Evolutionary conservation across 1,140 invertebrate genomes (phyloP), one percentile per base, ranked within the genome.

Genomic region (Caenorhabditis inopinata): DNA sequence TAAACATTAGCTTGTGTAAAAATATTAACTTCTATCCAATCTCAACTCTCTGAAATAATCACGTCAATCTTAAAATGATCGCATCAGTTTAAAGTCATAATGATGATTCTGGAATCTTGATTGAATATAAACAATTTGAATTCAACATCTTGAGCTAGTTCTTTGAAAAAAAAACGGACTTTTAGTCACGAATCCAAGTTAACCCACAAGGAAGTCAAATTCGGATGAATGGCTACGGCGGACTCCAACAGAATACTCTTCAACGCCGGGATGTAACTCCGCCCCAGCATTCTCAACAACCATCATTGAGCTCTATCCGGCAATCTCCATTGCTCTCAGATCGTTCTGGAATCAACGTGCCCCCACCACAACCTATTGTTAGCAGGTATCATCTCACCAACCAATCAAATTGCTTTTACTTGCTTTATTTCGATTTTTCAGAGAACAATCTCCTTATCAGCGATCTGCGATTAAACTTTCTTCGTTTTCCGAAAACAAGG

Each of bases 401-500:
- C n/a, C n/a, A n/a, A n/a, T n/a, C n/a, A n/a, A n/a, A n/a, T n/a
- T n/a, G n/a, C 5, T 14, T 42, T 42, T 42, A 42, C 14, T 5
- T 42, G 5, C 38, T 7, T 38, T 38, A 12, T 35, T 29, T 32
- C 14, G 27, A 42, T 42, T 7, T 32, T 79, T 51, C 48, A 79
- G 78, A 29, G 78, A 79, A 29, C 62, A 62, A 46, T 81, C 80
- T 25, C 74, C 74, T 23, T 81, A 81, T 45, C 74, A 68, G 18
- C 25, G 58, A 16, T 58, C 80, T 48, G 62, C 48, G 16, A 48
- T 81, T 12, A 81, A 81, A 73, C 25, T 81, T 1, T 73, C 80
- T 9, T 81, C 80, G n/a, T 81, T 81, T 27, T 80, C 81, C 7
- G 47, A 76, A 14, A 46, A 74, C 21, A 75, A 76, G 45, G 35